A percentile compares a stretch with the other conserved stretches of the same genome.
Conservation (phyloP, 2,113 vertebrate genomes). For the Penelope pileata region DNA sequence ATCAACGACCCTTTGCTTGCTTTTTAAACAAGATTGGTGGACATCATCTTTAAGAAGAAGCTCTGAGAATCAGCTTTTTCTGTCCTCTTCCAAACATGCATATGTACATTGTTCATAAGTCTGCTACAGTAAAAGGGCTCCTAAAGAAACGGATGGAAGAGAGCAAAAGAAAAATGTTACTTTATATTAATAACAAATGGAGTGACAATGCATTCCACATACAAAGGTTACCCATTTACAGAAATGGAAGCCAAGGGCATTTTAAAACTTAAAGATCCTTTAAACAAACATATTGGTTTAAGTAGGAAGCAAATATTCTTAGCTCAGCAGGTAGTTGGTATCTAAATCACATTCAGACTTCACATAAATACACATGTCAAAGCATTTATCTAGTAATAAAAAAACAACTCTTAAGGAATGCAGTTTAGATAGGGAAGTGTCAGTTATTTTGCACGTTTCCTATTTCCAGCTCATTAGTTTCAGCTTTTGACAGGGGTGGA, state of each 20-base stretch:
- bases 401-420: constrained; percentile 67
- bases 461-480: constrained; percentile 69
- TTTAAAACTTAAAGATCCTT: constrained; percentile 62
- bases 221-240: constrained; percentile 37
- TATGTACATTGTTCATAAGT: neutral
- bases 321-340: constrained; percentile 70
- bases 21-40: constrained; percentile 29
- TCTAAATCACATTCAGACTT: constrained; percentile 70
- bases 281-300: constrained; percentile 65
- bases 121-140: neutral
- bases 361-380: constrained; percentile 68
- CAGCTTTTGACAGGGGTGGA: constrained; percentile 72
- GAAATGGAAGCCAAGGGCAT: constrained; percentile 30
- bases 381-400: constrained; percentile 74
- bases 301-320: constrained; percentile 66
- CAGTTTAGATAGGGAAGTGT: constrained; percentile 64
- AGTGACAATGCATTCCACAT: constrained; percentile 13
- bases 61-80: constrained; percentile 27
- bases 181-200: constrained; percentile 52
- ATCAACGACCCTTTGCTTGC: constrained; percentile 49
- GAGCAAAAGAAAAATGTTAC: constrained; percentile 57
- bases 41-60: constrained; percentile 15
- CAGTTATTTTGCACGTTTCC: constrained; percentile 55
- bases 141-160: constrained; percentile 6
- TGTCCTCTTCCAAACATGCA: neutral